A percentile compares a stretch with the other conserved stretches of the same genome.
Evolutionary conservation across 92 coral and sea anemone genomes (phyloP).

Genomic region (Zoanthus sociatus): DNA sequence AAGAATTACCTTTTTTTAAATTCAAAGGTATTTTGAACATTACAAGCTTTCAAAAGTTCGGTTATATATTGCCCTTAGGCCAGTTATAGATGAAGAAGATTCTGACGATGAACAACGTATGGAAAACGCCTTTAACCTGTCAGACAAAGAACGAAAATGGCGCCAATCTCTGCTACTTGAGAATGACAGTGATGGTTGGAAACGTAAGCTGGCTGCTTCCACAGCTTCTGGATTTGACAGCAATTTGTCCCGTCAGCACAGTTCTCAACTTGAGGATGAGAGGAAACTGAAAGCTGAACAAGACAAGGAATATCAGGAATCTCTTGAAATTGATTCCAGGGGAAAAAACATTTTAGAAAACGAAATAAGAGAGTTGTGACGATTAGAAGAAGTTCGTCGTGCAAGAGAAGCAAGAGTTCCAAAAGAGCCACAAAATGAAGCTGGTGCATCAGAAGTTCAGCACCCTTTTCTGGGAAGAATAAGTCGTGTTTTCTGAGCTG

Average conservation of each 20-base stretch:
- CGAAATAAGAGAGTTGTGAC: background rate
- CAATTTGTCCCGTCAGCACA: background rate
- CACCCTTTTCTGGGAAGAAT: constrained; percentile 43
- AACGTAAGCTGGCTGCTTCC: background rate
- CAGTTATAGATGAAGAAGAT: too few species aligned
- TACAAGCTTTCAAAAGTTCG: too few species aligned
- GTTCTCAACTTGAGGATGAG: constrained; percentile 21
- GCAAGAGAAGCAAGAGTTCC: background rate
- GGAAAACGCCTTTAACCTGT: too few species aligned
- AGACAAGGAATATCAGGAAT: constrained; percentile 39
- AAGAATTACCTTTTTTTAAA: too few species aligned
- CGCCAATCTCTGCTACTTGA: too few species aligned
- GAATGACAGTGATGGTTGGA: background rate
- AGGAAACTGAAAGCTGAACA: constrained; percentile 24
- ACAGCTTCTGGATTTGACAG: background rate
- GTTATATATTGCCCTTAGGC: too few species aligned
- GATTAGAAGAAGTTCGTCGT: background rate
- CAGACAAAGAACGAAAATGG: too few species aligned
- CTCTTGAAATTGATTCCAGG: constrained; percentile 27
- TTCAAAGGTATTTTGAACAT: too few species aligned
- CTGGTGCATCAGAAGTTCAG: background rate
- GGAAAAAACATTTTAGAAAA: constrained; percentile 23
- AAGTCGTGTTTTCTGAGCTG: constrained; percentile 6
- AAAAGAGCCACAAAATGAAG: background rate
- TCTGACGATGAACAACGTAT: too few species aligned